Base-by-base conservation (phyloP, 2,888 invertebrate species). In the Drosophila siamana region DNA sequence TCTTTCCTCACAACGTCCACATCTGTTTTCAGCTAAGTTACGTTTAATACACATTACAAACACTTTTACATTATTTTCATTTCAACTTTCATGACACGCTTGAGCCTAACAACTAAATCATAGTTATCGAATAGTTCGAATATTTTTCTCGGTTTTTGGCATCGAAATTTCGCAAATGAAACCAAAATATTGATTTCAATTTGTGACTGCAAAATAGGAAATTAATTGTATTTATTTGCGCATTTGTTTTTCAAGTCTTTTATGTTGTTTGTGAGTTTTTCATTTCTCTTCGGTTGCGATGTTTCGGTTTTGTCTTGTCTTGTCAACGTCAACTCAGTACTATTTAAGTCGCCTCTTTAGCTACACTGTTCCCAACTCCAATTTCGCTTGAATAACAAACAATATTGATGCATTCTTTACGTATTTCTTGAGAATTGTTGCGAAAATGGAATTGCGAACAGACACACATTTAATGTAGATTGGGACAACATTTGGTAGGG, bases 11-110 rank as follows among this genome's bases (percentile, higher is more conserved):
- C n/a, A n/a, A n/a, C n/a, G n/a, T n/a, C 11, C 43, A 24, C 43
- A 56, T 41, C 19, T 36, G 40, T 51, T 47, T 44, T 55, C 9
- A 36, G 38, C 59, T 66, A 51, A 61, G 51, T 76, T 69, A 72
- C 63, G 65, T 64, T 78, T 67, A 73, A 73, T 78, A 71, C 75
- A 81, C 73, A 79, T 60, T 74, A 72, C 79, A 81, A 84, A 83
- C 73, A 68, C 57, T 47, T 69, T 63, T 48, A 64, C 60, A 60
- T 71, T 8, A 28, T 62, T 55, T 57, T 8, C 41, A 6, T 41
- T 40, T 55, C 33, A 47, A 43, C 43, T 43, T 54, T 55, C 44
- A 33, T 55, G 28, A 7, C 52, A 48, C 38, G 46, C 74, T 79
- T 74, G 79, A 79, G 80, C 74, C 74, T 78, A 72, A 81, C 63